Conservation (phyloP, 2,888 invertebrate species). For the Amblyjoppa proteus region DNA sequence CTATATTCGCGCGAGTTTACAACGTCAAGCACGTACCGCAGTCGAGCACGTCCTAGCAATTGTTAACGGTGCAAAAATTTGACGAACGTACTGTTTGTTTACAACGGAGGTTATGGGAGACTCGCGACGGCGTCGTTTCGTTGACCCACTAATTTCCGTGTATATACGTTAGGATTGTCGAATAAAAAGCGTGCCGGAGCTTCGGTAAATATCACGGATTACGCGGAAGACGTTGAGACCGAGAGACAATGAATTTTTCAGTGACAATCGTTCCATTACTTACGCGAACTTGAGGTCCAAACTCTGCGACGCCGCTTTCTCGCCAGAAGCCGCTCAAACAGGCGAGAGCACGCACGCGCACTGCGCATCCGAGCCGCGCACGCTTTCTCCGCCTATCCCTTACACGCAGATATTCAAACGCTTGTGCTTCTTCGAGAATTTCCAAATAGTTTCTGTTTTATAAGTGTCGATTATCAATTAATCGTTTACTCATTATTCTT, state of each 20-base stretch:
- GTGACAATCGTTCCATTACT: neutral
- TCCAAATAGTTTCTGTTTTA: no score
- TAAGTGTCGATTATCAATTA: no score
- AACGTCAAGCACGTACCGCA: neutral
- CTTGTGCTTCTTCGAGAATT: neutral
- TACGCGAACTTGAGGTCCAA: neutral
- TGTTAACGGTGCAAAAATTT: neutral
- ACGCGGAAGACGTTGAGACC: neutral
- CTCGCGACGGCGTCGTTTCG: neutral
- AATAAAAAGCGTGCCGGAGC: neutral
- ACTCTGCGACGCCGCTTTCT: neutral
- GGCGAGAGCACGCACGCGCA: neutral
- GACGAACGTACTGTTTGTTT: neutral
- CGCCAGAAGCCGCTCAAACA: neutral
- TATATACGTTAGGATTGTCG: neutral
- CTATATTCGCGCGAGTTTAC: slow-evolving; percentile 3
- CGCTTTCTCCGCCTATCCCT: no score
- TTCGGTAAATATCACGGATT: neutral
- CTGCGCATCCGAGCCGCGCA: neutral
- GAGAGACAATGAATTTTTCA: neutral
- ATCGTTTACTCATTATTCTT: no score
- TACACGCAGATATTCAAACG: neutral
- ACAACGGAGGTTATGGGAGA: neutral
- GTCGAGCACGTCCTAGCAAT: neutral
- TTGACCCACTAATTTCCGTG: neutral